Evolutionary conservation across 2,113 vertebrate genomes (phyloP).

Genomic region (Tinamus guttatus): DNA sequence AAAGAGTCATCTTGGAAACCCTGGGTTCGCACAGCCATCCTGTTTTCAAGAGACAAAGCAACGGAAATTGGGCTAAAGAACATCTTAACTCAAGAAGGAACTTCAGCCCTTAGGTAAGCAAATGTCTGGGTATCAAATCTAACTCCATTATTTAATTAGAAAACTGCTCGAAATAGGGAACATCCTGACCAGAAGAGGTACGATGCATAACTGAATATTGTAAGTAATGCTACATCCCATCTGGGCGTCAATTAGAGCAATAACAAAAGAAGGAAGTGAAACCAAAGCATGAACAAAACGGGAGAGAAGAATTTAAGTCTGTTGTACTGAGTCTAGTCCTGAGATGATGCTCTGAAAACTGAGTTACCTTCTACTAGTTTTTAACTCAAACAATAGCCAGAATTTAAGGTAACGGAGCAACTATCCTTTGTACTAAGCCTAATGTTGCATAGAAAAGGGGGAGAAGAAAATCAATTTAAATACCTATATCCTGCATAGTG

Average conservation of each 20-base stretch:
- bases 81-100: neutral
- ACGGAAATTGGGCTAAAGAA: neutral
- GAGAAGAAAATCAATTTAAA: neutral
- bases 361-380: neutral
- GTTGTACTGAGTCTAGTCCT: neutral
- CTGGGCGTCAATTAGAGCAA: neutral
- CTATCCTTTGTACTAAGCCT: neutral
- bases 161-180: neutral
- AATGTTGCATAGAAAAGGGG: neutral
- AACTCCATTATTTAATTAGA: neutral
- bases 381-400: neutral
- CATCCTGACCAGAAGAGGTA: neutral
- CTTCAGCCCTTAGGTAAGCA: neutral
- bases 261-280: neutral
- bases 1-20: neutral
- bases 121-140: neutral
- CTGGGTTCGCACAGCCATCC: neutral
- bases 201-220: rapidly evolving
- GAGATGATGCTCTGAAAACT: neutral
- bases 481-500: rapidly evolving
- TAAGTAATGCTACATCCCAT: neutral
- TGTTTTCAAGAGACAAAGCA: neutral
- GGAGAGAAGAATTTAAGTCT: neutral
- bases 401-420: neutral
- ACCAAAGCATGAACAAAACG: neutral